phyloP scores from a whole-genome alignment of 2,797 vertebrate species.

The Danionella dracula region DNA sequence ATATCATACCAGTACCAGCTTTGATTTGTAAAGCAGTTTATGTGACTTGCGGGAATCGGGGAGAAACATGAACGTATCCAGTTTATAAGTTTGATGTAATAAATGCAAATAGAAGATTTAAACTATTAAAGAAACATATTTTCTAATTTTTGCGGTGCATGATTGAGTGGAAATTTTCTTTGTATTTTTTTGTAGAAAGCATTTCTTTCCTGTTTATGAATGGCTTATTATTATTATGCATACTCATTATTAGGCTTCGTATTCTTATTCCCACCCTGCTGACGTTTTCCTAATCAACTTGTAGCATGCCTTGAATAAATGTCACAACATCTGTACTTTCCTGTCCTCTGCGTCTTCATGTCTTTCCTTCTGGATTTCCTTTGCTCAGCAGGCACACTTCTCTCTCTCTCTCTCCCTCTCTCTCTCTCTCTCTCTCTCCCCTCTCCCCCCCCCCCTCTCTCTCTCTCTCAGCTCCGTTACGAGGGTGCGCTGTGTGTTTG shows the following conservation, averaged over 20 bases:
- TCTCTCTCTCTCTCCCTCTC: not conserved
- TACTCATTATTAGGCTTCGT: conserved; percentile 56
- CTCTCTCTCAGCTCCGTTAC: not conserved
- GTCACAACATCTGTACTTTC: conserved; percentile 71
- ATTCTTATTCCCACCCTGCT: conserved; percentile 54
- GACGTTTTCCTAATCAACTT: conserved; percentile 70
- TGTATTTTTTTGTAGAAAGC: conserved; percentile 56
- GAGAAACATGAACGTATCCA: conserved; percentile 60
- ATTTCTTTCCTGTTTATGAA: conserved; percentile 62
- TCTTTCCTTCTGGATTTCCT: conserved; percentile 57
- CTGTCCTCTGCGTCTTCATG: conserved; percentile 71
- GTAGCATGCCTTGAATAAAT: conserved; percentile 83
- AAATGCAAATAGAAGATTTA: conserved; percentile 73
- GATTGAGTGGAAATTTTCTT: conserved; percentile 61
- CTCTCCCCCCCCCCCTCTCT: not conserved
- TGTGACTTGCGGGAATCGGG: conserved; percentile 52
- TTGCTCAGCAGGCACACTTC: not conserved
- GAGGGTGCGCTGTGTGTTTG: not conserved
- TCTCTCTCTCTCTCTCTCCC: conserved; percentile 56
- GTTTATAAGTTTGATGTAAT: conserved; percentile 71
- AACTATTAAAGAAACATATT: conserved; percentile 80
- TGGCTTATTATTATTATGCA: conserved; percentile 56
- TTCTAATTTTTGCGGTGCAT: conserved; percentile 75
- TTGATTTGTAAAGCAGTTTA: conserved; percentile 74
- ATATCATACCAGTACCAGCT: conserved; percentile 76